Conservation (phyloP, 2,797 vertebrate species). For the Apogon talboti region DNA sequence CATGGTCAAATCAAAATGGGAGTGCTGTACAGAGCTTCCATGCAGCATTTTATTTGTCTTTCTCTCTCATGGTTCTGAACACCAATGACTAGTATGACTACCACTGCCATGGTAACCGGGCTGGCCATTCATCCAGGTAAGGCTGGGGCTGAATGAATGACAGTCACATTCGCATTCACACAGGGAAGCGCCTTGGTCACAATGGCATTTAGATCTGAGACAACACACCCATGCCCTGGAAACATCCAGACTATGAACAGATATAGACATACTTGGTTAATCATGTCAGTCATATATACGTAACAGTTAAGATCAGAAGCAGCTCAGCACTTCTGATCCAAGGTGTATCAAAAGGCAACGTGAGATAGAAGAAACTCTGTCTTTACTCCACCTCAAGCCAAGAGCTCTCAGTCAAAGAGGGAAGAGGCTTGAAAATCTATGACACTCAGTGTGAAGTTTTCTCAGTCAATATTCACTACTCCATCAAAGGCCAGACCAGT, state of each 20-base stretch:
- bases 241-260: conserved; percentile 51
- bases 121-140: conserved; percentile 83
- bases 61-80: conserved; percentile 51
- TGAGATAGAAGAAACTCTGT: conserved; percentile 40
- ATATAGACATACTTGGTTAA: conserved; percentile 37
- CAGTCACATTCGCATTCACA: conserved; percentile 73
- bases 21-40: conserved; percentile 75
- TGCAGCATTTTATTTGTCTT: conserved; percentile 66
- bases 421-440: conserved; percentile 46
- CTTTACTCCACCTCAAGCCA: conserved; percentile 44
- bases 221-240: conserved; percentile 66
- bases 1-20: conserved; percentile 61
- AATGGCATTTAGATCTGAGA: conserved; percentile 55
- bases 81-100: conserved; percentile 51
- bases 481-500: conserved; percentile 44
- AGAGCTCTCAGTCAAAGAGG: conserved; percentile 44
- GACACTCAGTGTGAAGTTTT: conserved; percentile 47
- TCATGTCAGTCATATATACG: conserved; percentile 39
- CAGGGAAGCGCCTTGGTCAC: conserved; percentile 57
- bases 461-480: conserved; percentile 50
- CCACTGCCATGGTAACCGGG: conserved; percentile 70
- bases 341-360: conserved; percentile 34
- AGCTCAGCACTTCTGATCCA: conserved; percentile 44
- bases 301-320: conserved; percentile 41
- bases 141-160: conserved; percentile 81